phyloP scores from a whole-genome alignment of 2,113 vertebrate genomes.

The Psilopsiagon aymara region DNA sequence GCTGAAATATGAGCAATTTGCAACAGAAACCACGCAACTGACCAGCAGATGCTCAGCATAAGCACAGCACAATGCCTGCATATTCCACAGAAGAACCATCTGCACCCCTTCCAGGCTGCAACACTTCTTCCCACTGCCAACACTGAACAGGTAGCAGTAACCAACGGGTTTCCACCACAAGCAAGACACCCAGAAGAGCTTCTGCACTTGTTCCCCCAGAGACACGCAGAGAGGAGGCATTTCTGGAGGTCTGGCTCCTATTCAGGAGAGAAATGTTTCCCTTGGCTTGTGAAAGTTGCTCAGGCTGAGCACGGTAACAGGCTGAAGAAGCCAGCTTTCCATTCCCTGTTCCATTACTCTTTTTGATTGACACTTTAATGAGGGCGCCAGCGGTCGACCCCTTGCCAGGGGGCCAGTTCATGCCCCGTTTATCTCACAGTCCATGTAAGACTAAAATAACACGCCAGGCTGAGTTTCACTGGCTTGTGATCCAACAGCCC shows the following conservation, averaged over 20 bases:
- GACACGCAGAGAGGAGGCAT: neutral
- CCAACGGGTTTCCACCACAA: neutral
- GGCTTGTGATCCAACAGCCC: constrained; percentile 72
- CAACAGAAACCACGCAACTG: neutral
- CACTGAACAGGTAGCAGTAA: fast-evolving
- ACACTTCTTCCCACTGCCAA: neutral
- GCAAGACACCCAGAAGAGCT: neutral
- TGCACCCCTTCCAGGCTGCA: neutral
- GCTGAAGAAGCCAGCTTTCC: constrained; percentile 55
- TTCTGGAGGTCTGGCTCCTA: constrained; percentile 17
- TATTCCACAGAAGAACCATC: neutral
- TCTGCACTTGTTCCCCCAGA: neutral
- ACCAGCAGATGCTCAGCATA: fast-evolving
- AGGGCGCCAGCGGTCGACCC: constrained; percentile 86
- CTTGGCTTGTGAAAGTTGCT: constrained; percentile 9
- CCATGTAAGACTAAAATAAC: constrained; percentile 82
- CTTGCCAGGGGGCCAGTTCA: constrained; percentile 89
- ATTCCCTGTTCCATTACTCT: constrained; percentile 88
- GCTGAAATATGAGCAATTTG: fast-evolving
- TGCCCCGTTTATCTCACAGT: constrained; percentile 90
- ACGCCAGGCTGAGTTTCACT: constrained; percentile 79
- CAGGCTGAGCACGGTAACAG: neutral
- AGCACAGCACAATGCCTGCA: neutral
- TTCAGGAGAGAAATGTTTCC: constrained; percentile 46
- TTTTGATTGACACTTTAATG: constrained; percentile 95